A percentile compares a stretch with the other conserved stretches of the same genome.
These are phyloP conservation scores for Virgularia gustaviana DNA, from an alignment of 92 coral and sea anemone genomes.

Conservation along the genomic window DNA sequence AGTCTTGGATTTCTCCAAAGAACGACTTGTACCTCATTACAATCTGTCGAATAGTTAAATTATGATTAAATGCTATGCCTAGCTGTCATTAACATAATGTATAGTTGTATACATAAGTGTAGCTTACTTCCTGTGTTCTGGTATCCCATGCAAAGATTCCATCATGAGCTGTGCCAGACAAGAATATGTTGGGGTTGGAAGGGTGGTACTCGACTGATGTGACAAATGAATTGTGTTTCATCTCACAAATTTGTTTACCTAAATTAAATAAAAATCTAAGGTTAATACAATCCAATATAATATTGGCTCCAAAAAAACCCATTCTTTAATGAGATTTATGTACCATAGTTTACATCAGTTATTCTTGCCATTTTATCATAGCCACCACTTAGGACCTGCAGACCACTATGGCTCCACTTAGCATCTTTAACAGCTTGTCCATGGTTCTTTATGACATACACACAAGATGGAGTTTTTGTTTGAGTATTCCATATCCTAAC, in stretches of 20 bases:
- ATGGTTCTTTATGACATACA: slow-evolving; percentile 55
- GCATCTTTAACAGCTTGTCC: slow-evolving; percentile 80
- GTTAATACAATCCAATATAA: background rate
- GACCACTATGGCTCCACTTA: slow-evolving; percentile 79
- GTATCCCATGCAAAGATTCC: slow-evolving; percentile 84
- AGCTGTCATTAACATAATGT: too few relatives aligned
- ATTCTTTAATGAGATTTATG: background rate
- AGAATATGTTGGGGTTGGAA: slow-evolving; percentile 55
- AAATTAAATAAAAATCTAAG: background rate
- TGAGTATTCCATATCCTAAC: slow-evolving; percentile 75
- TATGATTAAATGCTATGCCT: background rate
- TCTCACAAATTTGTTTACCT: slow-evolving; percentile 59
- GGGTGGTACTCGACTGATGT: slow-evolving; percentile 89
- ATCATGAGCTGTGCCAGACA: slow-evolving; percentile 79
- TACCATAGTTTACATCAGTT: slow-evolving; percentile 45
- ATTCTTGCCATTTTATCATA: slow-evolving; percentile 85
- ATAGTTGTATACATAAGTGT: too few relatives aligned
- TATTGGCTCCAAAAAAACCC: background rate
- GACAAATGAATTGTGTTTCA: slow-evolving; percentile 71
- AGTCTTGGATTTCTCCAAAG: slow-evolving; percentile 93
- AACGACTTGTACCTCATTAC: slow-evolving; percentile 71
- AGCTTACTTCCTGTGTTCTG: slow-evolving; percentile 78
- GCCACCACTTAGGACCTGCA: slow-evolving; percentile 74
- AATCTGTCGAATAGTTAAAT: slow-evolving; percentile 61
- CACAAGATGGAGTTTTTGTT: slow-evolving; percentile 46